phyloP scores from a whole-genome alignment of 1,140 invertebrate species.

The Drosophila malerkotliana region DNA sequence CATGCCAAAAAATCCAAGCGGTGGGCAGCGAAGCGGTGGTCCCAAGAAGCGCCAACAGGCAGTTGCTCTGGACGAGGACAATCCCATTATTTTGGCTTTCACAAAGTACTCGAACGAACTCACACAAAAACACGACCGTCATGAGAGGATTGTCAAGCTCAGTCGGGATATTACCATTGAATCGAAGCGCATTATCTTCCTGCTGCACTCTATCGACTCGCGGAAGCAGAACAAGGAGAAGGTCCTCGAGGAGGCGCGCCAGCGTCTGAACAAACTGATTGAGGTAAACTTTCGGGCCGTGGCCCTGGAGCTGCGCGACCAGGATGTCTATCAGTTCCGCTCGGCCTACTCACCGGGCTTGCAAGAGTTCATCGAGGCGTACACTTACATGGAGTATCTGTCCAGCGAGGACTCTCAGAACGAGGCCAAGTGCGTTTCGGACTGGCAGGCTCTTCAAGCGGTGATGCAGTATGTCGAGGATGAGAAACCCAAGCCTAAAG shows the following conservation, averaged over 20 bases:
- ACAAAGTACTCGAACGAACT: conserved; percentile 88
- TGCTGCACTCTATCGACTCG: conserved; percentile 89
- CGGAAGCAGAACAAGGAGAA: conserved; percentile 86
- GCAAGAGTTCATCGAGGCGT: conserved; percentile 95
- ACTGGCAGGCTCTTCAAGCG: conserved; percentile 72
- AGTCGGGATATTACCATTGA: conserved; percentile 96
- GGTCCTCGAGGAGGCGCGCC: conserved; percentile 88
- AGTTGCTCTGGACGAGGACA: conserved; percentile 84
- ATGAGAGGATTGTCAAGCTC: conserved; percentile 91
- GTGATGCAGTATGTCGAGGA: conserved; percentile 77
- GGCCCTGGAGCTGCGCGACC: conserved; percentile 88
- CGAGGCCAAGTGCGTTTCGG: conserved; percentile 54
- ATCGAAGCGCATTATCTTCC: conserved; percentile 95
- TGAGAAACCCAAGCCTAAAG: background rate
- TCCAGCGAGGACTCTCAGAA: conserved; percentile 54
- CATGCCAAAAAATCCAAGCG: conserved; percentile 52
- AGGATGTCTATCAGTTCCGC: conserved; percentile 90
- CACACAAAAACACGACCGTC: conserved; percentile 92
- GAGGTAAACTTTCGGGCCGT: conserved; percentile 88
- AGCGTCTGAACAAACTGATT: conserved; percentile 87
- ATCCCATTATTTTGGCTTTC: conserved; percentile 88
- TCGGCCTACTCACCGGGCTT: conserved; percentile 91
- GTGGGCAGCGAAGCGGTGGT: conserved; percentile 41
- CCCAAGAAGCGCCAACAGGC: conserved; percentile 42
- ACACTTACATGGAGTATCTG: conserved; percentile 90